Percentiles rank a stretch among this genome's conserved stretches.
These are phyloP conservation scores for Cyanoramphus novaezelandiae DNA, from an alignment of 2,113 vertebrate genomes.

Conservation along the genomic window DNA sequence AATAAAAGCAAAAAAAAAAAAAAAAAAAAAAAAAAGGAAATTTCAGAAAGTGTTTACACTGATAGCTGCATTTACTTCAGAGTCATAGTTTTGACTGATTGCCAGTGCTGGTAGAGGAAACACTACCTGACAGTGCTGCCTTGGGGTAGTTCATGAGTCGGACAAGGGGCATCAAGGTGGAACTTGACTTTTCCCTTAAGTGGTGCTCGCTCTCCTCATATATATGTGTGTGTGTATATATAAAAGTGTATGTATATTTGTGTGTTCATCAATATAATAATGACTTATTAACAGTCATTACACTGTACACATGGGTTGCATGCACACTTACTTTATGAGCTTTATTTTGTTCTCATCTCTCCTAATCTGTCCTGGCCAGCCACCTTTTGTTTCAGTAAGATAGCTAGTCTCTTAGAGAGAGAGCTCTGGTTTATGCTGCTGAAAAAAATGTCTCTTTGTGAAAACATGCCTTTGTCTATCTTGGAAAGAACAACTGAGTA, in stretches of 20 bases:
- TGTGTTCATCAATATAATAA: not conserved
- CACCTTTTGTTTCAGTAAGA: not conserved
- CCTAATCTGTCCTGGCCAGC: not conserved
- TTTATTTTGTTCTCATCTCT: not conserved
- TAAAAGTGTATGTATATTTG: not conserved
- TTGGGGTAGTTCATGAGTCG: not conserved
- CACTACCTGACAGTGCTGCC: not conserved
- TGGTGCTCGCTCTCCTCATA: not conserved
- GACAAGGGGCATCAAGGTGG: not conserved
- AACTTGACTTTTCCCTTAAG: not conserved
- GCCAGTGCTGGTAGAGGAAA: rapidly evolving
- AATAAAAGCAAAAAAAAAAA: not conserved
- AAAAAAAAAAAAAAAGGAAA: not conserved
- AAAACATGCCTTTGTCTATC: not conserved
- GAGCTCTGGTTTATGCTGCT: not conserved
- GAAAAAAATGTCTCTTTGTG: not conserved
- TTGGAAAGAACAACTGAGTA: not conserved
- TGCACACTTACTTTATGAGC: not conserved
- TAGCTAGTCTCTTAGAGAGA: not conserved
- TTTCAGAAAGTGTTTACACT: not conserved
- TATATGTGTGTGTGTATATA: too few species aligned
- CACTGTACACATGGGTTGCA: not conserved
- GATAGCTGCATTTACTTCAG: not conserved
- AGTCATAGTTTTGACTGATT: rapidly evolving
- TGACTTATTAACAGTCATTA: not conserved